These are phyloP conservation scores for Aspiorhynchus laticeps DNA, from an alignment of 2,113 vertebrate species.

Conservation along the genomic window DNA sequence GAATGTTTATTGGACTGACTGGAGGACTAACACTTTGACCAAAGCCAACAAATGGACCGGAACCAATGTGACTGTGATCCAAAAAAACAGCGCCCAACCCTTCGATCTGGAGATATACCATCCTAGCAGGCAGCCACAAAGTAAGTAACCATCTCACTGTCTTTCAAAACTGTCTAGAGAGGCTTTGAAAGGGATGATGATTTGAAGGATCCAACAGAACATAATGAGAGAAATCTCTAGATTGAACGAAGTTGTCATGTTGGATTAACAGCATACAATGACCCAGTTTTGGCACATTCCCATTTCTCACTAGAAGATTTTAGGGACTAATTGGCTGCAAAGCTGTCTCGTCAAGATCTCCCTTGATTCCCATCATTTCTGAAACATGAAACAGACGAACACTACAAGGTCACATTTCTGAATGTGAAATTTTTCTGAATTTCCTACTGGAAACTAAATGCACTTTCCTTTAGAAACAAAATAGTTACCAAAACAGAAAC, in stretches of 20 bases:
- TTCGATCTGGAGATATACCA: slow-evolving; percentile 89
- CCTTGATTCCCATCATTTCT: slow-evolving; percentile 1
- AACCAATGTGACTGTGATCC: slow-evolving; percentile 87
- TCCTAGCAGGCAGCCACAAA: slow-evolving; percentile 85
- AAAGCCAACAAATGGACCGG: slow-evolving; percentile 93
- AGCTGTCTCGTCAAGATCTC: slow-evolving; percentile 24
- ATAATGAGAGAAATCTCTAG: background rate
- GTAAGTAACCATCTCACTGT: slow-evolving; percentile 64
- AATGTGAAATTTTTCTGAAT: background rate
- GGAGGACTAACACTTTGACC: slow-evolving; percentile 87
- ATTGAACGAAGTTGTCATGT: slow-evolving; percentile 22
- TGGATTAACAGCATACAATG: slow-evolving; percentile 17
- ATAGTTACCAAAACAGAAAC: background rate
- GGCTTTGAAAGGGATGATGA: slow-evolving; percentile 20
- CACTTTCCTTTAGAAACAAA: background rate
- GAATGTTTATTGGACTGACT: slow-evolving; percentile 89
- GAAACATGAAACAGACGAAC: background rate
- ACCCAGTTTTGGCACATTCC: slow-evolving; percentile 22
- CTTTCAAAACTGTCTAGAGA: slow-evolving; percentile 8
- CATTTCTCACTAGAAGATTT: slow-evolving; percentile 22
- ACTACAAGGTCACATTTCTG: background rate
- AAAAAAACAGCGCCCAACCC: slow-evolving; percentile 88
- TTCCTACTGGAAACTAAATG: background rate
- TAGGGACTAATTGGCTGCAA: slow-evolving; percentile 34
- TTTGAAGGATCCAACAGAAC: slow-evolving; percentile 3